A percentile compares a stretch with the other conserved stretches of the same genome.
These are phyloP conservation scores for Bradypodion ventrale DNA, from an alignment of 2,797 vertebrate genomes.

Conservation along the genomic window DNA sequence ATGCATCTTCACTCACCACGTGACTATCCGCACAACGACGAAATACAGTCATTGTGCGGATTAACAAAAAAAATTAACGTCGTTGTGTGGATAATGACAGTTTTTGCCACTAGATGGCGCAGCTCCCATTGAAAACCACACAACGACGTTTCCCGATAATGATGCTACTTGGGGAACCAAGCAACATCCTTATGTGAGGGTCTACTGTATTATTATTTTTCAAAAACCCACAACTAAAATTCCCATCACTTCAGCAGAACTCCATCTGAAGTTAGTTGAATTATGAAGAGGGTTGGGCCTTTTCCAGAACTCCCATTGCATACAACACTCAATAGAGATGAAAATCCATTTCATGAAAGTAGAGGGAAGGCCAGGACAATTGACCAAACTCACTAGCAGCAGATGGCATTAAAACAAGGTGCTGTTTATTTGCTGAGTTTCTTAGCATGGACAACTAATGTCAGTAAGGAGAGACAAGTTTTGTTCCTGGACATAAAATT, in stretches of 20 bases:
- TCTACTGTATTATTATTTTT: too few species aligned
- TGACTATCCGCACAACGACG: too few species aligned
- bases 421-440: constrained; percentile 23
- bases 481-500: neutral
- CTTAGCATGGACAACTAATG: neutral
- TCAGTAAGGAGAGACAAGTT: neutral
- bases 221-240: neutral
- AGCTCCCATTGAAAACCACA: too few species aligned
- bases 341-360: neutral
- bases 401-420: constrained; percentile 38
- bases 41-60: too few species aligned
- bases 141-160: too few species aligned
- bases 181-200: too few species aligned
- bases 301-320: too few species aligned
- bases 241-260: neutral
- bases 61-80: too few species aligned
- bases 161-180: too few species aligned
- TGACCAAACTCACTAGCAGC: neutral
- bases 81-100: too few species aligned
- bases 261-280: neutral
- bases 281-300: neutral
- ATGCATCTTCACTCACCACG: too few species aligned
- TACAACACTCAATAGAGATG: neutral
- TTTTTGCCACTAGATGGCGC: too few species aligned
- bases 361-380: neutral